Evolutionary conservation across 1,140 invertebrate species (phyloP), one percentile per base, ranked within the genome.

Genomic region (Hyposmocoma kahamanoa): DNA sequence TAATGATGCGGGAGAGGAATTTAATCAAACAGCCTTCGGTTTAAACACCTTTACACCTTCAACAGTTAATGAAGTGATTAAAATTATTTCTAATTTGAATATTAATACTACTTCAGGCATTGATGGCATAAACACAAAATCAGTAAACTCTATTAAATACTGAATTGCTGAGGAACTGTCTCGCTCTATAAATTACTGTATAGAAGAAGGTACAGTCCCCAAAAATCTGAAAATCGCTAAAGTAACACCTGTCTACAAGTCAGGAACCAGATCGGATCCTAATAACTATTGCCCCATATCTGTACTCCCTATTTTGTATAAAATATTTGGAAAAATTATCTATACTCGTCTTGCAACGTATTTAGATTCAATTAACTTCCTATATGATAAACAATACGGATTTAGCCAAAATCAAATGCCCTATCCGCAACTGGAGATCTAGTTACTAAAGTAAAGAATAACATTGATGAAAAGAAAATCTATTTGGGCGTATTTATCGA

Each of bases 341-440:
- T 53, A 46, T 41, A 53, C n/a, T 26, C 47, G 50, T 0, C 17
- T 64, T 1, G 36, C 53, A 45, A 26, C 9, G 9, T 64, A 34
- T 44, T 36, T 62, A 47, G 28, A 38, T 9, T 36, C 19, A 4
- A 47, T 41, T 3, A 43, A 53, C 22, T 53, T 56, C 22, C 22
- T 61, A 19, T 56, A 42, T 24, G 10, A 50, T 13, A 50, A 53
- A 24, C 53, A 60, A 34, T 61, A 61, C 30, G 58, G 58, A 11
- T 61, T 61, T 51, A 34, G 58, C 8, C 36, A 41, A 22, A 51
- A 26, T 51, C 32, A 13, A 56, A 56, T 36, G 54, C 53, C 8
- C 20, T 54, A 2, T 54, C 54, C 9, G 54, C 59, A 10, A 42
- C 47, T 9, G 28, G 57, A n/a, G 59, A 62, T 21, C 41, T 61